Evolutionary conservation across 1,140 invertebrate species (phyloP).

Genomic region (Venturia canescens): DNA sequence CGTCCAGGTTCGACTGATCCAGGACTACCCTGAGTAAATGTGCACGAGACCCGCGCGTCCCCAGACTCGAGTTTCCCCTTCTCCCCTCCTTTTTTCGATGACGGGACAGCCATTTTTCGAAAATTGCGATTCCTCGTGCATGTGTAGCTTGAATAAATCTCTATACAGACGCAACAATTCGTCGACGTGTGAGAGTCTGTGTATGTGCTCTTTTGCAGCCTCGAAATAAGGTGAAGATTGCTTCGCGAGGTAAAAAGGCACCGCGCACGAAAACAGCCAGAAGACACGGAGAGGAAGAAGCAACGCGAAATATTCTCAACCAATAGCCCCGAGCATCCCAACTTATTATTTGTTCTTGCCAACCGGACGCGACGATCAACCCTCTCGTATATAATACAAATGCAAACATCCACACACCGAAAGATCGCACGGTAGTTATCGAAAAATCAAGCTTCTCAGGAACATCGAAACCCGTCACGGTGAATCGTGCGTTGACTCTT

Average conservation of each 20-base stretch:
- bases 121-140: constrained; percentile 71
- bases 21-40: neutral
- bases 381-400: constrained; percentile 48
- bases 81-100: constrained; percentile 54
- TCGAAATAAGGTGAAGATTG: constrained; percentile 21
- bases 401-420: constrained; percentile 48
- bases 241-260: neutral
- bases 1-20: neutral
- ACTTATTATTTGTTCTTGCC: constrained; percentile 46
- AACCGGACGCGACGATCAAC: constrained; percentile 65
- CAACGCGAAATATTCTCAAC: neutral
- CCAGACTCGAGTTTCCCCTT: neutral
- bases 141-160: constrained; percentile 41
- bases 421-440: constrained; percentile 14
- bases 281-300: neutral
- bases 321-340: neutral
- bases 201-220: neutral
- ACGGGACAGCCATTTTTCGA: constrained; percentile 75
- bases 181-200: constrained; percentile 52
- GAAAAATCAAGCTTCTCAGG: neutral
- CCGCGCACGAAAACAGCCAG: neutral
- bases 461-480: neutral
- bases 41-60: constrained; percentile 23
- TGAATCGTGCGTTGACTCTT: constrained; percentile 5
- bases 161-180: no score